Conservation (phyloP, 2,888 invertebrate genomes). For the Beris chalybata region DNA sequence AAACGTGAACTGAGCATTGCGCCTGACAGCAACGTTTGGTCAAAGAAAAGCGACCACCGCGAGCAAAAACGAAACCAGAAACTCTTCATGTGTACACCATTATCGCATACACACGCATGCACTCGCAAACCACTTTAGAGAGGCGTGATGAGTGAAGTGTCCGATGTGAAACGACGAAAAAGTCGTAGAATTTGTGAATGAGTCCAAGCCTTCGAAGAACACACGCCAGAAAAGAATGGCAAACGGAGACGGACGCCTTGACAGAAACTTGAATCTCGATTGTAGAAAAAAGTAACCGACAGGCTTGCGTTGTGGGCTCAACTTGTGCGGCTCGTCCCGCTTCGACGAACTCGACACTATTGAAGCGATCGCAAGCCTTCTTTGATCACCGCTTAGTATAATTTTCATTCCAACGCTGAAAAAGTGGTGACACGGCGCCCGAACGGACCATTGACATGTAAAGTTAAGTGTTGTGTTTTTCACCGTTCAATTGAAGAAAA, state of each 20-base stretch:
- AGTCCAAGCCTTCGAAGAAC: slow-evolving; percentile 27
- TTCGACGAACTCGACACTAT: no score
- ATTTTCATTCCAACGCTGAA: slow-evolving; percentile 11
- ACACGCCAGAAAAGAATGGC: slow-evolving; percentile 21
- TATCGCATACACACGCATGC: slow-evolving; percentile 5
- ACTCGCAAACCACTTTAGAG: slow-evolving; percentile 14
- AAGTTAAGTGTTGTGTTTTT: no score
- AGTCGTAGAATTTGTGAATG: slow-evolving; percentile 31
- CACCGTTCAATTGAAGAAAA: no score
- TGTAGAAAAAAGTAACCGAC: neutral
- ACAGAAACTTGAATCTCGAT: neutral
- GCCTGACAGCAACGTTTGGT: slow-evolving; percentile 12
- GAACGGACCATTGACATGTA: no score
- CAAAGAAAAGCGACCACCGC: neutral
- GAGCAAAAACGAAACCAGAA: slow-evolving; percentile 2
- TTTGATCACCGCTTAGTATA: slow-evolving; percentile 35
- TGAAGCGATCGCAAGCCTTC: slow-evolving; percentile 19
- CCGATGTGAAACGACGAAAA: slow-evolving; percentile 22
- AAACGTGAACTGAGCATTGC: slow-evolving; percentile 9
- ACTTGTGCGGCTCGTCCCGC: slow-evolving; percentile 8
- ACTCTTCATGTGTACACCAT: slow-evolving; percentile 7
- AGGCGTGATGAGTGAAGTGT: slow-evolving; percentile 31
- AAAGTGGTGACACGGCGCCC: slow-evolving; percentile 28
- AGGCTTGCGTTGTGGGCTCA: neutral
- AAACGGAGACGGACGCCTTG: neutral